Evolutionary conservation across 64 coral and sea anemone genomes (phyloP), one percentile per base, ranked within the genome.

Genomic region (Montipora capricornis): DNA sequence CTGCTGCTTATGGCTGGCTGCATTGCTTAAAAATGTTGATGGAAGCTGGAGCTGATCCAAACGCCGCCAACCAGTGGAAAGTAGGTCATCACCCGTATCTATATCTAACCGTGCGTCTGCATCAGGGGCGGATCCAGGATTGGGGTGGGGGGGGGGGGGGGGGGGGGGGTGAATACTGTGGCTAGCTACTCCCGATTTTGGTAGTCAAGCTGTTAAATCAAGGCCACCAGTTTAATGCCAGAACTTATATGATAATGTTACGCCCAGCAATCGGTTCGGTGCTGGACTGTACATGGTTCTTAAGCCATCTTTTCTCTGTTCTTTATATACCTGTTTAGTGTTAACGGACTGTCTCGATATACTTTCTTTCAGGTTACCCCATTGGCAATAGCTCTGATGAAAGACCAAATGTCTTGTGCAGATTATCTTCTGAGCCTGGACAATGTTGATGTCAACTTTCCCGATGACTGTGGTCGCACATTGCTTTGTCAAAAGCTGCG

Each of bases 1-100:
- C 95, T 67, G 95, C 95, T 52, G 95, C 95, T 44, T 96, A 89
- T 91, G 95, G 95, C 29, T 96, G 95, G 95, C 44, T 96, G n/a
- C 95, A 96, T 47, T 96, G 95, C 52, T 92, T 96, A 62, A 81
- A 94, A 49, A 59, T 96, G 88, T 75, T 96, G 3, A 94, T 96
- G 44, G 45, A 96, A 60, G 95, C 92, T 87, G 92, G 87, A 68
- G 95, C 75, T 47, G 85, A 96, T 87, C 95, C 95, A 6, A 96
- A 91, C 87, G 75, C 75, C 0, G 73, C 95, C 11, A 96, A 96
- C 24, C 88, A 93, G 9, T 96, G 95, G 95, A 96, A 96, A 92
- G 95, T 93, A 94, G 58, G 88, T 61, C 44, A 17, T 44, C 8
- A 55, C 52, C 52, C 9, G 9, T 55, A 10, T 37, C 29, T 37